These are phyloP conservation scores for Chiloscyllium punctatum DNA, from an alignment of 2,797 vertebrate genomes.

Conservation along the genomic window DNA sequence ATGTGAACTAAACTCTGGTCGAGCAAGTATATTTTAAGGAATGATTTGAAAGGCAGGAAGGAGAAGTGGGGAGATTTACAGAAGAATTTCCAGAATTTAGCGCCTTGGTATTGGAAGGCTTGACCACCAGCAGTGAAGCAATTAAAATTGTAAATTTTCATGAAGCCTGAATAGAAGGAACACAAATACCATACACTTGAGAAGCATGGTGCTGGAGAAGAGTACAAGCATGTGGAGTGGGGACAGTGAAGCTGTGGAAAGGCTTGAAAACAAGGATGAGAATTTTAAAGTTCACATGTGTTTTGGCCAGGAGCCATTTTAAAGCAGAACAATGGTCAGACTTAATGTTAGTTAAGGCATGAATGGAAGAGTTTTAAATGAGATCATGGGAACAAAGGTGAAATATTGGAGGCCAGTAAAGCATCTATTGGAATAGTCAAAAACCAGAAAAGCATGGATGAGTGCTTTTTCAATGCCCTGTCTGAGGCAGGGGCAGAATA, in stretches of 20 bases:
- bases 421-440: not conserved
- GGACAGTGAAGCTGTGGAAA: not conserved
- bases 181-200: not conserved
- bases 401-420: not conserved
- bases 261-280: not conserved
- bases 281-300: not conserved
- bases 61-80: not conserved
- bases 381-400: not conserved
- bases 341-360: too few relatives aligned
- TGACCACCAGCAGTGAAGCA: not conserved
- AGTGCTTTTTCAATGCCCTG: not conserved
- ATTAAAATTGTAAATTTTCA: not conserved
- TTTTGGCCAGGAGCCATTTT: not conserved
- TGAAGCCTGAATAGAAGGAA: not conserved
- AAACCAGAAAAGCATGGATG: not conserved
- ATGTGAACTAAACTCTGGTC: not conserved
- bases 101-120: not conserved
- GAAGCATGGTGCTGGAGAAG: not conserved
- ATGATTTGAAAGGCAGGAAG: not conserved
- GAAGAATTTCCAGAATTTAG: too few relatives aligned
- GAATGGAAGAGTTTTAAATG: too few relatives aligned
- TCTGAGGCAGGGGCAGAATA: not conserved
- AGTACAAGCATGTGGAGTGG: not conserved
- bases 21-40: not conserved
- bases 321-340: not conserved